phyloP scores from a whole-genome alignment of 2,113 vertebrate species.

The Mastomys coucha region DNA sequence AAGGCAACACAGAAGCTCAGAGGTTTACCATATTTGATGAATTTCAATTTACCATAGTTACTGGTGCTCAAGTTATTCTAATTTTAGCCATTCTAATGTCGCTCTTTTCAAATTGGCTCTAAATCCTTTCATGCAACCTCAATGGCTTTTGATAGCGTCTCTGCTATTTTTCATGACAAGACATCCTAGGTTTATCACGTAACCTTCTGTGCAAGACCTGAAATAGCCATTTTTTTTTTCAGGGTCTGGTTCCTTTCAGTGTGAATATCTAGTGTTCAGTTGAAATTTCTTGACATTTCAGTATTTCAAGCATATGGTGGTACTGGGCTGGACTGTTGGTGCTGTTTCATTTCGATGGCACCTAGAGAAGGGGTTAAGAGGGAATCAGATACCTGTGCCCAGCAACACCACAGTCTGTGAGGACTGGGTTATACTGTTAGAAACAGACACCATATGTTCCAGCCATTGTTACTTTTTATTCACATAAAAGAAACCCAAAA shows the following conservation, averaged over 20 bases:
- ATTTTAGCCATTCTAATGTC: background rate
- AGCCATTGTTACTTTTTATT: constrained; percentile 33
- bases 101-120: constrained; percentile 17
- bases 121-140: background rate
- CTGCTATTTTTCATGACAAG: background rate
- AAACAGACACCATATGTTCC: background rate
- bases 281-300: background rate
- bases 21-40: constrained; percentile 14
- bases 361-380: background rate
- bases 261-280: background rate
- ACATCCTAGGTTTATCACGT: background rate
- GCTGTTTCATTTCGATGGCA: background rate
- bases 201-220: background rate
- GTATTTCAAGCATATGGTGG: background rate
- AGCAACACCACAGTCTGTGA: background rate
- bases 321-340: background rate
- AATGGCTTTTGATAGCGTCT: background rate
- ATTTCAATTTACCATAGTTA: background rate
- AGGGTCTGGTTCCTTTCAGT: constrained; percentile 9
- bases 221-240: constrained; percentile 11
- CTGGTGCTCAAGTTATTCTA: background rate
- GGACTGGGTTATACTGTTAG: background rate
- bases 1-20: constrained; percentile 1
- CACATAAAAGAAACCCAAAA: constrained; percentile 33
- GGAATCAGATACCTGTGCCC: background rate